A percentile compares a stretch with the other conserved stretches of the same genome.
Conservation (phyloP, 2,888 invertebrate species). For the Conchocele bisecta region DNA sequence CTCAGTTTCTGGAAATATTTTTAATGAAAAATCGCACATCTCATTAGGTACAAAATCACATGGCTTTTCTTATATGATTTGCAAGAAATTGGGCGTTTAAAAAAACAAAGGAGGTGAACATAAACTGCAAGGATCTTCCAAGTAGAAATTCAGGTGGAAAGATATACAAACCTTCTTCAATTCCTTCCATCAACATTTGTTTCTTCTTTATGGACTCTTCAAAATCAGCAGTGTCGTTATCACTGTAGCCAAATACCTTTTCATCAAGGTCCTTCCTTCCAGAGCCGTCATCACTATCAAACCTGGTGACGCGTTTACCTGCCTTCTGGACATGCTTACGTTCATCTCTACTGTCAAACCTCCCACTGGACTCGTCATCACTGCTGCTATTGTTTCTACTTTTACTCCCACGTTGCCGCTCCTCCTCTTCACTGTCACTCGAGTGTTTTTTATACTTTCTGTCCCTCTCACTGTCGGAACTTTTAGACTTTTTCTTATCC, state of each 20-base stretch:
- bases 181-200: conserved; percentile 49
- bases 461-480: conserved; percentile 5
- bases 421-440: conserved; percentile 10
- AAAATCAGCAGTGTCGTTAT: conserved; percentile 76
- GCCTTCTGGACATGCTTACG: neutral
- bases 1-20: too few species aligned
- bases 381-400: too few species aligned
- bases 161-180: conserved; percentile 6
- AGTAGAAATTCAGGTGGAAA: too few species aligned
- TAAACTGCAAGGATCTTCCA: neutral
- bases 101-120: neutral
- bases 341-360: conserved; percentile 3
- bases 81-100: too few species aligned
- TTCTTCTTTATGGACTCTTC: conserved; percentile 79
- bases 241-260: neutral
- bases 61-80: too few species aligned
- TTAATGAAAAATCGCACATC: too few species aligned
- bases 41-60: too few species aligned
- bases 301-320: too few species aligned
- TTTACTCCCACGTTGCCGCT: conserved; percentile 3
- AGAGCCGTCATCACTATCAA: neutral
- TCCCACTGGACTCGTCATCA: too few species aligned
- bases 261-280: neutral
- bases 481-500: conserved; percentile 11
- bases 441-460: conserved; percentile 1